Evolutionary conservation across 2,888 invertebrate species (phyloP), one percentile per base, ranked within the genome.

Genomic region (Melanostoma scalare): DNA sequence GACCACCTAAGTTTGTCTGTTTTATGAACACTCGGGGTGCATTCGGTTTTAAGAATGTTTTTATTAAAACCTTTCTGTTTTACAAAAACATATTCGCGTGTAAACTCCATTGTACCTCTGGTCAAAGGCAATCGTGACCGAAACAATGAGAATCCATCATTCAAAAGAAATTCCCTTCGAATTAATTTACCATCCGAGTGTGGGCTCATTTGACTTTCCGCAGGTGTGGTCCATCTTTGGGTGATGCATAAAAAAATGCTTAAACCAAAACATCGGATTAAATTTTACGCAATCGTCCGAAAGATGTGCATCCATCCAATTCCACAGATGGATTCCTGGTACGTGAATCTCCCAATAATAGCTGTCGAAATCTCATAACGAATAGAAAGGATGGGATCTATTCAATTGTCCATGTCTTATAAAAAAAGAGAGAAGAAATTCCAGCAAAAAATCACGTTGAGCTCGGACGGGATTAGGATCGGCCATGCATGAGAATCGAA

Each of bases 251-350:
- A 48, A 74, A 65, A 30, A 38, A 56, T 52, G 10, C n/a, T 35
- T 30, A 55, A 76, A 79, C 79, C 84, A 84, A 84, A 84, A 84
- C 84, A 84, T 84, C 61, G 84, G 84, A 84, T 84, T 84, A 84
- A 79, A 84, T 84, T 84, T 84, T 84, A 84, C 84, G 84, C 84
- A 84, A 84, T 84, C 84, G 79, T 71, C 79, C 79, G 75, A 79
- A 79, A 44, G 68, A 79, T 73, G 79, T 73, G 60, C 61, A 55
- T 50, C 38, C 73, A 73, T 71, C 38, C 79, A 79, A 84, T 79
- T 69, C 61, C 31, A 74, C 79, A 52, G 67, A 84, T 84, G 33
- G 50, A 79, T 75, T 79, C 74, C 65, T 60, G 73, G 65, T 50
- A 81, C 75, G 67, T 72, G 71, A 58, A 75, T 68, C 46, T 55